Evolutionary conservation across 2,113 vertebrate species (phyloP), one percentile per base, ranked within the genome.

Genomic region (Rattus rattus): DNA sequence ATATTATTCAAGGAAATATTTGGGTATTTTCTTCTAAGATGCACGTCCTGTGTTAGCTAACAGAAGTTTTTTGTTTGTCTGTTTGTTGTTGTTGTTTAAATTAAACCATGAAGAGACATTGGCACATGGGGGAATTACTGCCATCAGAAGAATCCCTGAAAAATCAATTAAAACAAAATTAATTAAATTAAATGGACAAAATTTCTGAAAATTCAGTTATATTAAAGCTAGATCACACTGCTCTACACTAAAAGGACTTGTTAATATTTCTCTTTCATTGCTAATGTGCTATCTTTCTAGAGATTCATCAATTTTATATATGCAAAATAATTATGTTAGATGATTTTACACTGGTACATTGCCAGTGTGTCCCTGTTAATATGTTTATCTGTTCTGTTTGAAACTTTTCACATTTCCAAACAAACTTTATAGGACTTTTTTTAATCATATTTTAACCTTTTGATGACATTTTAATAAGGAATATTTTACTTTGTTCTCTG

Each of bases 91-190:
- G 13, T 69, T 30, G 47, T 2, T 86, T 92, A 94, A 97, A 95
- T 90, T 95, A 97, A 96, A 94, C 36, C 70, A 61, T 88, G 92
- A 96, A 91, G 97, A 93, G 94, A 84, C 97, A 93, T 88, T 97
- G 89, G 79, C 69, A 93, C 83, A 87, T 86, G 85, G 49, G 81
- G 85, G 63, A 93, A 88, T 88, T 52, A 88, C 43, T 96, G 81
- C 56, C 39, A 90, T 86, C 43, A 92, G 89, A 91, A 97, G 67
- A 52, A 94, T 90, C 61, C 94, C 54, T 94, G 70, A 92, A 95
- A 98, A 96, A 91, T 96, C 96, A 97, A 96, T 96, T 94, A 95
- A 95, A 90, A 47, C 65, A 96, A 95, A 92, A 70, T 95, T 92
- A 91, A 97, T 86, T 76, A 95, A 97, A 92, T 94, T 89, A 97